Evolutionary conservation across 2,113 vertebrate species (phyloP).

Genomic region (Chionodraco myersi): DNA sequence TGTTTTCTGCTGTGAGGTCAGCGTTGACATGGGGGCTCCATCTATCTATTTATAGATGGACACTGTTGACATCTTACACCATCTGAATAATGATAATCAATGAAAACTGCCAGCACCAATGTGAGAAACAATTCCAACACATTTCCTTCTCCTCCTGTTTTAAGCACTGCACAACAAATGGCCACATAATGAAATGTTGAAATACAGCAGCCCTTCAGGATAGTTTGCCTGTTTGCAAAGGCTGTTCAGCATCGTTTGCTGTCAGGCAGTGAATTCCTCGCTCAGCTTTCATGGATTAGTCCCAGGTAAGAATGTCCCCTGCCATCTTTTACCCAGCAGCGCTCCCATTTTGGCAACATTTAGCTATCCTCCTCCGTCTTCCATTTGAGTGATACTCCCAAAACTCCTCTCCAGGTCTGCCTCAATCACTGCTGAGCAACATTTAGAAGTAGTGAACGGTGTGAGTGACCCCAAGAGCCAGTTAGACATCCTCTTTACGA

Average conservation of each 20-base stretch:
- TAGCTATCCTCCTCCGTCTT: conserved; percentile 37
- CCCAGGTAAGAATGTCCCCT: conserved; percentile 53
- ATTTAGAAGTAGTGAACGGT: not conserved
- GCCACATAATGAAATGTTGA: conserved; percentile 15
- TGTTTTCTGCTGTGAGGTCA: conserved; percentile 13
- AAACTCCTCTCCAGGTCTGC: conserved; percentile 45
- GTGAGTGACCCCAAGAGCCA: conserved; percentile 20
- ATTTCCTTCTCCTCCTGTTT: not conserved
- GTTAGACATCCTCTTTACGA: conserved; percentile 20
- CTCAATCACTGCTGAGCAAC: conserved; percentile 61
- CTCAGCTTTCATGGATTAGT: conserved; percentile 65
- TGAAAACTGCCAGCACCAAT: not conserved
- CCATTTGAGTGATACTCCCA: conserved; percentile 55
- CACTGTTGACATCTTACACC: not conserved
- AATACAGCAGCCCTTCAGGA: conserved; percentile 17
- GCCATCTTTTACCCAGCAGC: conserved; percentile 30
- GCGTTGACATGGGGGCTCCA: not conserved
- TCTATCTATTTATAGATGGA: no score
- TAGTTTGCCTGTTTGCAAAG: conserved; percentile 21
- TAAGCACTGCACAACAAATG: not conserved
- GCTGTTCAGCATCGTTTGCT: conserved; percentile 40
- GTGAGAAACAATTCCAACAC: conserved; percentile 7
- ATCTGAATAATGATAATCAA: not conserved
- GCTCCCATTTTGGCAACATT: conserved; percentile 48
- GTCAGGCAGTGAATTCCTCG: conserved; percentile 36